Evolutionary conservation across 2,888 invertebrate genomes (phyloP), one percentile per base, ranked within the genome.

Genomic region (Acanthoscelides obtectus): DNA sequence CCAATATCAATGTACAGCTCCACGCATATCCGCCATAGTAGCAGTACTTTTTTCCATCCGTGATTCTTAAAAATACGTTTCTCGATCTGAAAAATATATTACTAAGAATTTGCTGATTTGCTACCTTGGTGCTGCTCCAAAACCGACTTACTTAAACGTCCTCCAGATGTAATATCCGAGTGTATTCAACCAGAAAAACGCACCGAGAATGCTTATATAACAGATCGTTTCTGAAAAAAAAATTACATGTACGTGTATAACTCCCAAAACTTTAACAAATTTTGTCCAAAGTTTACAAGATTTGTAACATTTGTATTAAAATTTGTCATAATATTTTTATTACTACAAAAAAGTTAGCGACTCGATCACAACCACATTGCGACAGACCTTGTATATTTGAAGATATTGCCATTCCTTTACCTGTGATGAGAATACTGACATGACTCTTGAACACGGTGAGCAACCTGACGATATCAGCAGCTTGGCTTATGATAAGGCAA

Each of bases 81-180:
- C 94, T 88, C 4, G 95, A 94, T 80, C 94, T 92, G 83, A 68
- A 86, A 86, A 73, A 69, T 70, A 71, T 22, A 75, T 22, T 67
- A 22, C 22, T 67, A 67, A 67, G 17, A 64, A 22, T 64, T 68
- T 64, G 22, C 20, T 19, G 20, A n/a, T 45, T 45, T 12, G 45
- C 12, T 45, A 6, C 6, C 45, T 6, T 1, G 45, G 17, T 45
- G 12, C 1, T 8, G 22, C n/a, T 17, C 6, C 5, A 66, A 64
- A 64, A 25, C 69, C 20, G 67, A 79, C 87, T 86, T 86, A 92
- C 92, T 90, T 92, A 82, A 95, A 95, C 0, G 94, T 95, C 83
- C 92, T 94, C 95, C 95, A 95, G 75, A 95, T 92, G 83, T 95
- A 95, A 83, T 93, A 95, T 69, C 94, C 95, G 75, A 94, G 89